These are phyloP conservation scores for Peromyscus nudipes DNA, from an alignment of 2,797 vertebrate genomes.

Conservation along the genomic window DNA sequence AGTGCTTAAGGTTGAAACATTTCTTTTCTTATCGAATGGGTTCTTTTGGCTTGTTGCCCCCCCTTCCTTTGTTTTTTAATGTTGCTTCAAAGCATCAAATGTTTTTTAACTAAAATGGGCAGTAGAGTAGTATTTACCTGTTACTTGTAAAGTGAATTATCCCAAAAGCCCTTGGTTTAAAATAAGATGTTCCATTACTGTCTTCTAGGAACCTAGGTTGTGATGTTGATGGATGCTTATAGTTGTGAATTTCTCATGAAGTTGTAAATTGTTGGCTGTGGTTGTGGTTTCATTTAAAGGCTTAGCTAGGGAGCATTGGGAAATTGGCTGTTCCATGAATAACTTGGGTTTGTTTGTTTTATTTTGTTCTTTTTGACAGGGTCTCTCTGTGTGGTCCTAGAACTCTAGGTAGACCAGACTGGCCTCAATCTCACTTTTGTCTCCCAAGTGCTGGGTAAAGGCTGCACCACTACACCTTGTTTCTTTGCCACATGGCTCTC, in stretches of 20 bases:
- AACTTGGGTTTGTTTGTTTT: neutral
- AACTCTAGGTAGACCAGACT: neutral
- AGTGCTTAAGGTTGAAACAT: slow-evolving; percentile 92
- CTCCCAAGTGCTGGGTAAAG: neutral
- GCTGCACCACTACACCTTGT: neutral
- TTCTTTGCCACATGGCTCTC: neutral
- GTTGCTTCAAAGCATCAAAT: neutral
- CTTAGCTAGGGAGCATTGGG: neutral
- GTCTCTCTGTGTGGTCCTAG: neutral
- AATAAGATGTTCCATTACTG: neutral
- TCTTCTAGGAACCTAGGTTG: neutral
- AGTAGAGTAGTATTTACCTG: neutral
- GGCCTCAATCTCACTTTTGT: neutral
- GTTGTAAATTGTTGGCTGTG: neutral
- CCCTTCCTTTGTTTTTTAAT: neutral
- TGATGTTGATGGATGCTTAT: neutral
- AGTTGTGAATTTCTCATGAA: neutral
- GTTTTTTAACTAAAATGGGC: neutral
- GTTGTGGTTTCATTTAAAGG: neutral
- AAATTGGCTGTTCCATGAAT: neutral
- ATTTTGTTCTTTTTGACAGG: neutral
- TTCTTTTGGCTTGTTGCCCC: neutral
- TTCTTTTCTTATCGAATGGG: neutral
- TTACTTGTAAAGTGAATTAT: slow-evolving; percentile 1
- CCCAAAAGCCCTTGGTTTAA: neutral